A percentile compares a stretch with the other conserved stretches of the same genome.
These are phyloP conservation scores for Harmothoe impar DNA, from an alignment of 2,888 invertebrate species.

Conservation along the genomic window DNA sequence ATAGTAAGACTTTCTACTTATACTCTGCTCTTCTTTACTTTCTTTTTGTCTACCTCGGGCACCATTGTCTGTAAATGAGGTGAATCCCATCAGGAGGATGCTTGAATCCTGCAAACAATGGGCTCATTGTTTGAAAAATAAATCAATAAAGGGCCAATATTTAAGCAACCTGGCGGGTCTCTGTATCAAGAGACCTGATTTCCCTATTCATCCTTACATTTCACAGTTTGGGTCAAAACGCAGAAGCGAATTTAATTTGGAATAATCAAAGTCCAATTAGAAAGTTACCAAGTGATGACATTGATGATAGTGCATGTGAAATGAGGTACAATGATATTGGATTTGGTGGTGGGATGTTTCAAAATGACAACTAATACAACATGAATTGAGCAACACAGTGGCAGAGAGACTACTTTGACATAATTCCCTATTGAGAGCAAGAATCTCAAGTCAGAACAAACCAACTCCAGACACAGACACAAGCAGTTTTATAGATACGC, in stretches of 20 bases:
- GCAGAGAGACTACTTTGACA: too few species aligned
- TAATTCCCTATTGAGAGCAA: too few species aligned
- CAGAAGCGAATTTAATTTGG: not conserved
- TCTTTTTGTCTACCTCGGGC: not conserved
- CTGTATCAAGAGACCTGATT: not conserved
- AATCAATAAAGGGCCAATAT: constrained; percentile 4
- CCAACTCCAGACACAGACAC: too few species aligned
- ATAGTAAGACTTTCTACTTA: constrained; percentile 29
- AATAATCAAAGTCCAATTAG: not conserved
- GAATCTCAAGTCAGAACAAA: too few species aligned
- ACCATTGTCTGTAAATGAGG: not conserved
- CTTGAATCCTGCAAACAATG: not conserved
- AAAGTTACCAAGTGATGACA: not conserved
- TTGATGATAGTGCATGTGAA: too few species aligned
- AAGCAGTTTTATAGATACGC: too few species aligned
- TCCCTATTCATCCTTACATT: not conserved
- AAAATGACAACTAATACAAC: too few species aligned
- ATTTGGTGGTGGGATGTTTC: too few species aligned
- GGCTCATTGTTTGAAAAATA: not conserved
- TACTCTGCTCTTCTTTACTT: not conserved
- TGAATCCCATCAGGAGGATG: not conserved
- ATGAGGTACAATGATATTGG: too few species aligned
- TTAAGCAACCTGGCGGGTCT: not conserved
- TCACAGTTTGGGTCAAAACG: not conserved
- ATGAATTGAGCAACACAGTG: too few species aligned